Evolutionary conservation across 1,140 invertebrate genomes (phyloP).

Genomic region (Mizuhopecten yessoensis): DNA sequence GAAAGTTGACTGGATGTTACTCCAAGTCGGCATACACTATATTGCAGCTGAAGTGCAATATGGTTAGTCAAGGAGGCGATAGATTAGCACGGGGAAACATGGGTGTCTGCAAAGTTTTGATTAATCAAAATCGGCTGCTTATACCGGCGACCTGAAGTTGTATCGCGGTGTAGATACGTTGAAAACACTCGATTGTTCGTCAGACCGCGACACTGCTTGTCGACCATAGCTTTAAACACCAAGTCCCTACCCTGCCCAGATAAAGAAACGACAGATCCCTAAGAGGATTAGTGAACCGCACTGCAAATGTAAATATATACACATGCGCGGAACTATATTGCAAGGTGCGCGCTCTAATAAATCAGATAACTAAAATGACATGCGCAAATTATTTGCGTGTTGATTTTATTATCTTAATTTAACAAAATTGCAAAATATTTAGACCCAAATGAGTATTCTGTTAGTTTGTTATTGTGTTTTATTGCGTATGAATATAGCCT

Average conservation of each 20-base stretch:
- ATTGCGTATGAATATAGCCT: slow-evolving; percentile 60
- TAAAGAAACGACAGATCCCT: slow-evolving; percentile 74
- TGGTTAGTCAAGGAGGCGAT: slow-evolving; percentile 31
- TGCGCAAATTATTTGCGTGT: neutral
- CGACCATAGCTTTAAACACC: slow-evolving; percentile 66
- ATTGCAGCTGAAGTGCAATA: slow-evolving; percentile 46
- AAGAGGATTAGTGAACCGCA: slow-evolving; percentile 77
- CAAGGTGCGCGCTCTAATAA: slow-evolving; percentile 21
- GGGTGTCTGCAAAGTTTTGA: slow-evolving; percentile 25
- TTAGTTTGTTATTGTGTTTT: neutral
- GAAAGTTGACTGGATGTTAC: slow-evolving; percentile 44
- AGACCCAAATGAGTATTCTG: neutral
- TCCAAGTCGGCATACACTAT: slow-evolving; percentile 48
- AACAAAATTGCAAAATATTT: neutral
- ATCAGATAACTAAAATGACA: neutral
- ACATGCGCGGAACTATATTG: slow-evolving; percentile 63
- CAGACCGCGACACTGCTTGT: slow-evolving; percentile 58
- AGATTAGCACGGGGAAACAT: slow-evolving; percentile 25
- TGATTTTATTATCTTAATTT: neutral
- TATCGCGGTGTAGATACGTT: slow-evolving; percentile 13
- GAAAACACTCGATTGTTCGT: slow-evolving; percentile 16
- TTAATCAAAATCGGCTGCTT: slow-evolving; percentile 34
- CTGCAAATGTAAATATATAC: slow-evolving; percentile 72
- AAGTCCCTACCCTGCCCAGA: slow-evolving; percentile 69
- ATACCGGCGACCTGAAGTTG: slow-evolving; percentile 31